Base-by-base conservation (phyloP, 2,888 invertebrate genomes). In the Cerastoderma edule region DNA sequence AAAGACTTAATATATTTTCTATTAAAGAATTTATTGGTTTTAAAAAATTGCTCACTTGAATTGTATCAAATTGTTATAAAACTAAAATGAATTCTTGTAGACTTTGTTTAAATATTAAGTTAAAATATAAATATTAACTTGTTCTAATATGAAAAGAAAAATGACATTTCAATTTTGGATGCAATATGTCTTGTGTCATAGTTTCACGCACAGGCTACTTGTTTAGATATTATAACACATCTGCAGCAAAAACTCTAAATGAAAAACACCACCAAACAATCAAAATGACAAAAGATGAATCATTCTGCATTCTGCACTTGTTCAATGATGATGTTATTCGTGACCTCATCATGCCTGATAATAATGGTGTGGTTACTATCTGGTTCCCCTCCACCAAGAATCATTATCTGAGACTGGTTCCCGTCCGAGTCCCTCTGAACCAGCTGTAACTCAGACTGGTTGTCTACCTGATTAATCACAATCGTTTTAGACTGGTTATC, bases 321-420 rank as follows among this genome's bases (percentile, higher is more conserved):
- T 24, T 60, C 60, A 22, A 60, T 33, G n/a, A 60, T 33, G 27
- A 60, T 60, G 30, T 60, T 60, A 24, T 60, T 60, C 13, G 39
- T 60, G 10, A 4, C 19, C 35, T 60, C 60, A 28, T 60, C 60
- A 60, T 60, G 39, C 5, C 35, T 39, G 0, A 60, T 60, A 39
- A 60, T 39, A 39, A 60, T 39, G 6, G 35, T 60, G 27, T 19
- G 22, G 10, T 60, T 35, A 2, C 32, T 39, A 5, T 28, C 22
- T 19, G 19, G 13, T 10, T 24, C 33, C 2, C 39, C 33, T 10
- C 24, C 39, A 24, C 39, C 60, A 19, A 39, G 27, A 22, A 60
- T 39, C 60, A 60, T 33, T 33, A 60, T 60, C 39, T 60, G 60
- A 22, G 60, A 60, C 27, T 33, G 22, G 2, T n/a, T 50, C 2